phyloP scores from a whole-genome alignment of 2,888 invertebrate genomes.

The Oligia strigilis region DNA sequence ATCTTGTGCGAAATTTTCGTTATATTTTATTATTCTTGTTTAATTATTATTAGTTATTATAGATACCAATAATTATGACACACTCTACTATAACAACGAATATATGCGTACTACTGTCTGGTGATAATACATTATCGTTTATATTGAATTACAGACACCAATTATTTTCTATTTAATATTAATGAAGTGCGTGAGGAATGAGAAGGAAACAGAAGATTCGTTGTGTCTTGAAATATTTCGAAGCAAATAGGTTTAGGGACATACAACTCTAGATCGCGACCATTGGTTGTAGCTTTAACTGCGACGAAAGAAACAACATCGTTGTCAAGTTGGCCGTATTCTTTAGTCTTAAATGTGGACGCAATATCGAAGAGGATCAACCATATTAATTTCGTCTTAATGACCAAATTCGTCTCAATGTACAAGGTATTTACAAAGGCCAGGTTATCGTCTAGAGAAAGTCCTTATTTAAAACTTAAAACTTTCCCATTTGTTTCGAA shows the following conservation, averaged over 20 bases:
- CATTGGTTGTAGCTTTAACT: constrained; percentile 11
- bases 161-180: constrained; percentile 82
- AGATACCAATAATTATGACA: constrained; percentile 81
- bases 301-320: constrained; percentile 34
- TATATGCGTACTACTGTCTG: constrained; percentile 80
- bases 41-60: constrained; percentile 78
- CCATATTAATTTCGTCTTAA: constrained; percentile 11
- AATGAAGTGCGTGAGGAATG: constrained; percentile 77
- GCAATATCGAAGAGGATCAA: constrained; percentile 41
- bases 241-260: constrained; percentile 63
- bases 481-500: constrained; percentile 67
- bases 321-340: constrained; percentile 27
- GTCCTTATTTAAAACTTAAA: constrained; percentile 58
- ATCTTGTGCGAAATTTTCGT: constrained; percentile 89
- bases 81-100: constrained; percentile 85
- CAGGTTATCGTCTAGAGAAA: constrained; percentile 50
- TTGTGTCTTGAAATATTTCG: constrained; percentile 81
- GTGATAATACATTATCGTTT: constrained; percentile 76
- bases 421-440: constrained; percentile 54
- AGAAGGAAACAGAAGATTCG: constrained; percentile 80
- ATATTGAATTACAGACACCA: constrained; percentile 87
- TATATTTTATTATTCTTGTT: constrained; percentile 73
- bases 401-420: constrained; percentile 36
- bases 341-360: constrained; percentile 39
- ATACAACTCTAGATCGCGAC: constrained; percentile 37